Conservation (phyloP, 2,113 vertebrate genomes). For the Chlamydotis undulata region DNA sequence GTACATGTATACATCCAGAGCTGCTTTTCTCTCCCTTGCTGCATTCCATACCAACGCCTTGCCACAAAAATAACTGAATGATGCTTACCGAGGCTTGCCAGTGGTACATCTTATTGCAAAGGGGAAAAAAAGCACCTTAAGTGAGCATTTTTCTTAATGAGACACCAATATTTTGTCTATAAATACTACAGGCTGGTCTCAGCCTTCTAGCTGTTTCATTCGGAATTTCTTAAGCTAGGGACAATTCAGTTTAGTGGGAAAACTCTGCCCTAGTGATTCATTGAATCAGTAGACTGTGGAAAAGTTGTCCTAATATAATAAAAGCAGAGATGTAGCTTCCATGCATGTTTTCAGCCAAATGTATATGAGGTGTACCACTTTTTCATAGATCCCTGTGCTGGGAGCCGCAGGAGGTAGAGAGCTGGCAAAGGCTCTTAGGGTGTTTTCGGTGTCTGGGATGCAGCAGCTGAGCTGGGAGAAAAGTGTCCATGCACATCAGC, state of each 20-base stretch:
- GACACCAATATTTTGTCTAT: not conserved
- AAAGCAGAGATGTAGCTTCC: not conserved
- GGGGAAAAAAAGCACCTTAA: not conserved
- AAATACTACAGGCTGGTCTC: not conserved
- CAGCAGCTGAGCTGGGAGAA: not conserved
- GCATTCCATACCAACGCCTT: accelerated
- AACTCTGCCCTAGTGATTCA: not conserved
- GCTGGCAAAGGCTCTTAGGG: not conserved
- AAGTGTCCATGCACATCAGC: not conserved
- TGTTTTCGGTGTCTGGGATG: not conserved
- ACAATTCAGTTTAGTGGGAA: not conserved
- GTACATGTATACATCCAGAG: not conserved
- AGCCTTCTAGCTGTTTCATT: not conserved
- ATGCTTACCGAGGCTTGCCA: not conserved
- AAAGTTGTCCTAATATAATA: not conserved
- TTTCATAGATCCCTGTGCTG: not conserved
- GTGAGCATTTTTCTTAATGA: not conserved
- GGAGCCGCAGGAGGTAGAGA: not conserved
- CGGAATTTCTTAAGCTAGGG: not conserved
- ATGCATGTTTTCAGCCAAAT: not conserved
- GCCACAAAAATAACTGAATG: not conserved
- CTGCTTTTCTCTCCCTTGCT: not conserved
- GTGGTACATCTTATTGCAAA: not conserved
- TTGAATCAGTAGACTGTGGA: not conserved
- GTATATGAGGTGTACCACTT: not conserved